These are phyloP conservation scores for Periphyllus acericola DNA, from an alignment of 2,888 invertebrate genomes.

Conservation along the genomic window DNA sequence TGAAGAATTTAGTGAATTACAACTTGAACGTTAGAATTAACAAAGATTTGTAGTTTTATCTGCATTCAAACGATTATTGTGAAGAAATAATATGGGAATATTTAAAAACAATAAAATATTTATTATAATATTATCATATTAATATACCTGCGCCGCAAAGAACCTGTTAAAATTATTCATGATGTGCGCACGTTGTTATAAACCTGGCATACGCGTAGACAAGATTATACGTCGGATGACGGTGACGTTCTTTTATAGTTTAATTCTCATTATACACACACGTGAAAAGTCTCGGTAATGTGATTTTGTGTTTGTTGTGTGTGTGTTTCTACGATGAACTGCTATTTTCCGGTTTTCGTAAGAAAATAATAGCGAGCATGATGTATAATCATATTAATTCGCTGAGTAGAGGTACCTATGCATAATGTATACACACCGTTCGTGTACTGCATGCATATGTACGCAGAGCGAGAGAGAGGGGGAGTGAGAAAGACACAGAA, in stretches of 20 bases:
- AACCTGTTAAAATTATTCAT: constrained; percentile 25
- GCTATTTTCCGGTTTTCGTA: background rate
- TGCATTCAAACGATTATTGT: background rate
- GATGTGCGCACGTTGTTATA: background rate
- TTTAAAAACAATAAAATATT: background rate
- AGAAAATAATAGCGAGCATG: too few species aligned
- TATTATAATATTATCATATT: background rate
- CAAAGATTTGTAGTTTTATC: background rate
- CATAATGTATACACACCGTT: too few species aligned
- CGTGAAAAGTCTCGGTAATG: background rate
- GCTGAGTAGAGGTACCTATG: too few species aligned
- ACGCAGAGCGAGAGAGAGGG: too few species aligned
- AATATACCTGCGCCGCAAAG: background rate
- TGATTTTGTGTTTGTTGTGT: background rate
- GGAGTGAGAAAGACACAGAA: too few species aligned
- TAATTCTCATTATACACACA: background rate
- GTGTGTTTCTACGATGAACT: background rate
- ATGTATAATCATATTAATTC: too few species aligned
- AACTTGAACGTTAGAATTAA: background rate
- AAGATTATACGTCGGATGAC: background rate
- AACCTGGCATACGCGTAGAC: background rate
- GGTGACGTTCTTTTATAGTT: background rate
- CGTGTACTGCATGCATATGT: too few species aligned
- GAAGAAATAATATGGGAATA: background rate
- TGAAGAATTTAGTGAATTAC: background rate